Evolutionary conservation across 2,113 vertebrate genomes (phyloP).

Genomic region (Turdus rufiventris): DNA sequence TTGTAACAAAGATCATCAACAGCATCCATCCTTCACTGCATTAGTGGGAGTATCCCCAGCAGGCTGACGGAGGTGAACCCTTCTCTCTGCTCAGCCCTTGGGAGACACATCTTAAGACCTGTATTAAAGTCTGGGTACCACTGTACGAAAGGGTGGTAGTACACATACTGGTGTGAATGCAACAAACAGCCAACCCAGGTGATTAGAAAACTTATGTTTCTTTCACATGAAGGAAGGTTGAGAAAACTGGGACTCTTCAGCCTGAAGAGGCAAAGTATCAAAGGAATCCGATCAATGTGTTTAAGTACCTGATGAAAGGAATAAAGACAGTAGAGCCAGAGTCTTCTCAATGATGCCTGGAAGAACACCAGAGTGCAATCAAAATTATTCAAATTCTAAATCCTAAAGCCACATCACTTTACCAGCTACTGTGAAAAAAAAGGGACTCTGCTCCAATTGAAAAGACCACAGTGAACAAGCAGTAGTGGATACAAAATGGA

Average conservation of each 20-base stretch:
- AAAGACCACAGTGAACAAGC: background rate
- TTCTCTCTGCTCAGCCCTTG: background rate
- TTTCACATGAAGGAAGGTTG: background rate
- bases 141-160: background rate
- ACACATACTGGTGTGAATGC: background rate
- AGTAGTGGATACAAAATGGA: background rate
- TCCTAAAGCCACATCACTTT: background rate
- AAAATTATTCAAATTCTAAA: background rate
- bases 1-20: background rate
- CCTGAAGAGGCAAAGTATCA: background rate
- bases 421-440: background rate
- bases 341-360: background rate
- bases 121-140: background rate
- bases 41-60: too few relatives aligned
- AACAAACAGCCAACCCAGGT: background rate
- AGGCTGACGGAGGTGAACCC: background rate
- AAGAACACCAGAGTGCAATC: background rate
- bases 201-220: background rate
- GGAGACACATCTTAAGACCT: background rate
- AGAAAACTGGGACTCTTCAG: background rate
- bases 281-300: background rate
- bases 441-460: background rate
- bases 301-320: background rate
- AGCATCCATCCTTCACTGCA: background rate
- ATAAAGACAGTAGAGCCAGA: background rate